Evolutionary conservation across 2,797 vertebrate genomes (phyloP).

Genomic region (Chelonia mydas): DNA sequence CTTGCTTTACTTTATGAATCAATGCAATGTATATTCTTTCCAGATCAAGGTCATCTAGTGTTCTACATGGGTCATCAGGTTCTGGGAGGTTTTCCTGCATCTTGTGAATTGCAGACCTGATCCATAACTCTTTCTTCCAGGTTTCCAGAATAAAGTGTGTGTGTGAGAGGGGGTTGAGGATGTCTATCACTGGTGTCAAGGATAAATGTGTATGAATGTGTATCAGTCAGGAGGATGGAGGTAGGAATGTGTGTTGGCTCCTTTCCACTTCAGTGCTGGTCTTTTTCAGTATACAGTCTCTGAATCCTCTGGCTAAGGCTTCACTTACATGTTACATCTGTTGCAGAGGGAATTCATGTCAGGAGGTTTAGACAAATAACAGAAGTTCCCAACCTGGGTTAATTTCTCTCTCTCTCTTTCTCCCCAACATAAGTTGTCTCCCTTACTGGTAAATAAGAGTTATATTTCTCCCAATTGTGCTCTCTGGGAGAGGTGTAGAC

Average conservation of each 20-base stretch:
- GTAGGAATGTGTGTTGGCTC: background rate
- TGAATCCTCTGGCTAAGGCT: background rate
- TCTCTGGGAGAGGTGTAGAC: constrained; percentile 12
- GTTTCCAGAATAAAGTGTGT: background rate
- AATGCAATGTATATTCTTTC: background rate
- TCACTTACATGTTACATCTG: background rate
- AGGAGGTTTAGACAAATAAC: constrained; percentile 16
- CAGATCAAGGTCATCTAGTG: background rate
- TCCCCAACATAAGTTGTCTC: constrained; percentile 10
- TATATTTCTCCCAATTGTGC: background rate
- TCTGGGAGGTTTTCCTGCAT: background rate
- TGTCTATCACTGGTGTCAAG: background rate
- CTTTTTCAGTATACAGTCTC: background rate
- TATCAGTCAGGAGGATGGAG: background rate
- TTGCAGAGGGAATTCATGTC: background rate
- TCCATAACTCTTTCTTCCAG: background rate
- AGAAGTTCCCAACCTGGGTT: constrained; percentile 10
- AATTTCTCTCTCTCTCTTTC: background rate
- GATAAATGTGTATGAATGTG: rapidly evolving
- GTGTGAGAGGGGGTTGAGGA: background rate
- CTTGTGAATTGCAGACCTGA: background rate
- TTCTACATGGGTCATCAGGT: background rate
- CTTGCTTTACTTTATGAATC: background rate
- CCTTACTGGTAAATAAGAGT: constrained; percentile 1
- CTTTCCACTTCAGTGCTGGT: background rate